These are phyloP conservation scores for Philaethria dido DNA, from an alignment of 2,888 invertebrate genomes.

Conservation along the genomic window DNA sequence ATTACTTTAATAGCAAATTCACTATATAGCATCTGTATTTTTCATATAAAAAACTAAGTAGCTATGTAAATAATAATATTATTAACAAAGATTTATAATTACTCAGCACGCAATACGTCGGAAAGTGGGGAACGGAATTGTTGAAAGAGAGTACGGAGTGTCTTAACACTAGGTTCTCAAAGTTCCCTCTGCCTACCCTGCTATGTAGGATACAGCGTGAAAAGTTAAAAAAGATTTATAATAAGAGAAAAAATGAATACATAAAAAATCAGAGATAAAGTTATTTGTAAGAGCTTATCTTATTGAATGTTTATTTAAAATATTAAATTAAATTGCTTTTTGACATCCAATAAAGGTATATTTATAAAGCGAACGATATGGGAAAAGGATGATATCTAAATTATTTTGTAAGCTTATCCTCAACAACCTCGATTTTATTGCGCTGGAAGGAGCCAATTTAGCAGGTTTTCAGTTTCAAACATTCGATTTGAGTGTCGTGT, in stretches of 20 bases:
- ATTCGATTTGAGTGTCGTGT: conserved; percentile 42
- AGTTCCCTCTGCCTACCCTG: too few relatives aligned
- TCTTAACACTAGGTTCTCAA: too few relatives aligned
- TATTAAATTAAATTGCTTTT: not conserved
- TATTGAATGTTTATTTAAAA: not conserved
- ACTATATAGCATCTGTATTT: too few relatives aligned
- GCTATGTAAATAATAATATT: too few relatives aligned
- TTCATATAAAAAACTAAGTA: too few relatives aligned
- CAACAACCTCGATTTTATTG: conserved; percentile 39
- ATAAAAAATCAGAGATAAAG: not conserved
- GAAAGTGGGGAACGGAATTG: too few relatives aligned
- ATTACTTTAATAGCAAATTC: too few relatives aligned
- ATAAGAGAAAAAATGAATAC: not conserved
- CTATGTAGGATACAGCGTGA: too few relatives aligned
- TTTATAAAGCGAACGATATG: conserved; percentile 17
- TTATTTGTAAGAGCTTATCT: not conserved
- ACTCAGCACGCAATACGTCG: too few relatives aligned
- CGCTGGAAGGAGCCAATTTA: conserved; percentile 43
- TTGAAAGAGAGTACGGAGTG: too few relatives aligned
- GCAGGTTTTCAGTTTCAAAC: conserved; percentile 45
- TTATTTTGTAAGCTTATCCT: conserved; percentile 37
- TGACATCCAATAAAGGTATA: conserved; percentile 6
- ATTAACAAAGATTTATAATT: too few relatives aligned
- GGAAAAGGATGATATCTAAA: conserved; percentile 28
- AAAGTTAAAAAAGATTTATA: too few relatives aligned